Conservation (phyloP, 1,140 invertebrate species). For the Dufourea novaeangliae region DNA sequence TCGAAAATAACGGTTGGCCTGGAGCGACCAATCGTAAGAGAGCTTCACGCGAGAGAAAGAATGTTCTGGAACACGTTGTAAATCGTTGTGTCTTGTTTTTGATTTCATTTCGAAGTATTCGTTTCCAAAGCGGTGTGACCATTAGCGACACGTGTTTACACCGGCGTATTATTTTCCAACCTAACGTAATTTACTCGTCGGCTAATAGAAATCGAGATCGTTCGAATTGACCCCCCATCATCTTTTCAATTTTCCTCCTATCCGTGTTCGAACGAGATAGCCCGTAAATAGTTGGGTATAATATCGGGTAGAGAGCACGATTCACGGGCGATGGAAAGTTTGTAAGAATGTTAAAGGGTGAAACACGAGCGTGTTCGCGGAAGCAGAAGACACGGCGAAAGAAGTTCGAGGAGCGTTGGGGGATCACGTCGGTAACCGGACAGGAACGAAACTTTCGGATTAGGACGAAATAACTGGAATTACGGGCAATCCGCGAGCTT, state of each 20-base stretch:
- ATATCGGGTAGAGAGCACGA: background rate
- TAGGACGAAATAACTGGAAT: slow-evolving; percentile 71
- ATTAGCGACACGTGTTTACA: background rate
- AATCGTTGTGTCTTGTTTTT: background rate
- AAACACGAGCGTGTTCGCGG: background rate
- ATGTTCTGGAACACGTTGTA: background rate
- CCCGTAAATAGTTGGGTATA: slow-evolving; percentile 20
- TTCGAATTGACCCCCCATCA: background rate
- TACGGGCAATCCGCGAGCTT: slow-evolving; percentile 71
- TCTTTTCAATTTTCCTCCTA: slow-evolving; percentile 24
- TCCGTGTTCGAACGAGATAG: slow-evolving; percentile 22
- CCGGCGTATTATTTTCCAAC: background rate
- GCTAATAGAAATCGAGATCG: slow-evolving; percentile 7
- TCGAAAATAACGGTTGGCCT: slow-evolving; percentile 26
- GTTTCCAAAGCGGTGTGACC: too few species aligned
- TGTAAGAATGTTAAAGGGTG: background rate
- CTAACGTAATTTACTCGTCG: slow-evolving; percentile 8
- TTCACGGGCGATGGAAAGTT: background rate
- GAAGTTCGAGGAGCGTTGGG: slow-evolving; percentile 6
- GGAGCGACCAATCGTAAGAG: background rate
- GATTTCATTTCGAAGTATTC: background rate
- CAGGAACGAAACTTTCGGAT: slow-evolving; percentile 65
- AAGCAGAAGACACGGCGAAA: slow-evolving; percentile 30
- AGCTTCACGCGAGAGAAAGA: too few species aligned
- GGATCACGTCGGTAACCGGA: slow-evolving; percentile 53